phyloP scores from a whole-genome alignment of 2,113 vertebrate species.

The Theristicus caerulescens region DNA sequence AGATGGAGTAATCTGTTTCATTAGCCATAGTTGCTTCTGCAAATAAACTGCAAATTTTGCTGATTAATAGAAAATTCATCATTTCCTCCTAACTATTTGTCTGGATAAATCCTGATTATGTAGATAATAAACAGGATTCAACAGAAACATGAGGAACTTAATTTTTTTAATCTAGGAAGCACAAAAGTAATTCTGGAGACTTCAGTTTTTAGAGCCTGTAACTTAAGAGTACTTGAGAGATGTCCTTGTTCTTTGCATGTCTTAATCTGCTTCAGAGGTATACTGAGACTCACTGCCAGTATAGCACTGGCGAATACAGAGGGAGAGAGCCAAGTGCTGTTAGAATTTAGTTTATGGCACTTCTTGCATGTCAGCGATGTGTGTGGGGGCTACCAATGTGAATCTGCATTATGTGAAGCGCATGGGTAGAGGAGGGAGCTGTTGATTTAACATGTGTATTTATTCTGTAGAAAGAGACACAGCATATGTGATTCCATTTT shows the following conservation, averaged over 20 bases:
- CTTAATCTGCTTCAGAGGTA: not conserved
- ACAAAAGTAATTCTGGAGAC: not conserved
- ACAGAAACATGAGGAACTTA: not conserved
- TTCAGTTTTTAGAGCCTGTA: not conserved
- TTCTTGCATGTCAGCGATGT: rapidly evolving
- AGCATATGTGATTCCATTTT: not conserved
- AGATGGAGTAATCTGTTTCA: not conserved
- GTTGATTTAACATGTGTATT: not conserved
- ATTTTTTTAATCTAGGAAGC: not conserved
- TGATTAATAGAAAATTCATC: not conserved
- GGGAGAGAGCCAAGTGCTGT: not conserved
- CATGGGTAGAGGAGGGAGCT: not conserved
- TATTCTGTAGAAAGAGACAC: not conserved
- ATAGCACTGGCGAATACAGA: not conserved
- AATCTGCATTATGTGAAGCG: not conserved
- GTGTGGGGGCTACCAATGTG: not conserved
- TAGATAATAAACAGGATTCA: not conserved
- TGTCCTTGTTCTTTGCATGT: not conserved
- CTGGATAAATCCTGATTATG: not conserved
- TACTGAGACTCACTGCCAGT: not conserved
- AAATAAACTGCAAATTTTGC: not conserved
- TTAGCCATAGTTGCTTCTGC: not conserved
- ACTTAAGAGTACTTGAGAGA: not conserved
- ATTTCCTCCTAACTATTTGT: not conserved
- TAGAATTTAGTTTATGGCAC: not conserved